Evolutionary conservation across 2,797 vertebrate species (phyloP), one percentile per base, ranked within the genome.

Genomic region (Eptatretus atami): DNA sequence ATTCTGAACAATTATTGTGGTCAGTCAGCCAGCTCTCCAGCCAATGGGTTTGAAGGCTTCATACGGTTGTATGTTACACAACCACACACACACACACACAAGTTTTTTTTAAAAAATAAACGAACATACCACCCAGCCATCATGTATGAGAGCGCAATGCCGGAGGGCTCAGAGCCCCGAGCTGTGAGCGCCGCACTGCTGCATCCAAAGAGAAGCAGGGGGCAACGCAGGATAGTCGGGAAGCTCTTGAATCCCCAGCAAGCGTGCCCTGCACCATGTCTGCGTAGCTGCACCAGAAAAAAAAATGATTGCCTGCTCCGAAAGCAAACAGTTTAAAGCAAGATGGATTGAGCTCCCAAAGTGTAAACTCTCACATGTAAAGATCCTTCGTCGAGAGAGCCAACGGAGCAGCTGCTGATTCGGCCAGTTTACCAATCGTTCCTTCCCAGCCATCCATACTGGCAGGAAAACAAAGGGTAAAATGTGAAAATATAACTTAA

Each of bases 121-220:
- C 24, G 11, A 12, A 67, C 80, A 79, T 74, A 94, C 86, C 86
- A 93, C 64, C 86, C 86, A 1, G 86, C 82, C 68, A 81, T 81
- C 70, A 95, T 74, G 74, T 86, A 95, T 70, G 76, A 81, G 66
- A 92, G 80, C 63, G 84, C 68, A 11, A 88, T 81, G 53, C 87
- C 87, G 1, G 77, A 73, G 12, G 81, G 85, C 44, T 95, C 87
- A 67, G 74, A 68, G 1, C 86, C 83, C 0, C 78, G 77, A 24
- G 84, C 76, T 2, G 79, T 77, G 13, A 95, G 74, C 9, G 82
- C 82, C 0, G 81, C 86, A 9, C 87, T 95, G 70, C 86, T 92
- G 72, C 88, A 95, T 63, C 88, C 88, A 1, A 95, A 81, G 11
- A 95, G 76, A 93, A 67, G 12, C 77, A 74, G 1, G 81, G 84